Conservation (phyloP, 2,113 vertebrate species). For the Bambusicola thoracicus region DNA sequence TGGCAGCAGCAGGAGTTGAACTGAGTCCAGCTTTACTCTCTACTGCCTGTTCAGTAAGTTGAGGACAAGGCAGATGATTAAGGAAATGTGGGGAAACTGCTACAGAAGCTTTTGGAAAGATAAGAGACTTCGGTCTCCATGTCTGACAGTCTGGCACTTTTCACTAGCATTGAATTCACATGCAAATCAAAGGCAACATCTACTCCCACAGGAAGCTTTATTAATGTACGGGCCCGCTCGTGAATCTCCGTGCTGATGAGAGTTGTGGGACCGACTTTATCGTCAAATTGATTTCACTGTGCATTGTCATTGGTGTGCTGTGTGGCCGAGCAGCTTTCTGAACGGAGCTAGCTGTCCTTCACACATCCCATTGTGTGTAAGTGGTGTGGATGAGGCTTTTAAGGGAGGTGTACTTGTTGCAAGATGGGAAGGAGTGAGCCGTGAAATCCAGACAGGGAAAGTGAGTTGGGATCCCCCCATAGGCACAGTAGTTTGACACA, state of each 20-base stretch:
- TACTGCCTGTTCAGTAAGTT: slow-evolving; percentile 69
- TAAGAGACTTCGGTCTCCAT: slow-evolving; percentile 73
- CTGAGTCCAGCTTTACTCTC: slow-evolving; percentile 61
- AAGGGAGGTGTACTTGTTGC: slow-evolving; percentile 38
- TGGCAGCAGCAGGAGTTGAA: slow-evolving; percentile 66
- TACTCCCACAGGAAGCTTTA: slow-evolving; percentile 69
- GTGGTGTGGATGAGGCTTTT: not conserved
- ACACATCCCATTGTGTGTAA: not conserved
- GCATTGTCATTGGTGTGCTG: not conserved
- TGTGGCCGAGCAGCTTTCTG: not conserved
- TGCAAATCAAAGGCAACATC: slow-evolving; percentile 73
- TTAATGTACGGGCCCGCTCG: slow-evolving; percentile 65
- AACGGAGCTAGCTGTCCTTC: not conserved
- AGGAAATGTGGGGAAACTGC: slow-evolving; percentile 71
- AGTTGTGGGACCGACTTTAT: slow-evolving; percentile 54
- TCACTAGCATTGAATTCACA: slow-evolving; percentile 72
- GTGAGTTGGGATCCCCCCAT: not conserved
- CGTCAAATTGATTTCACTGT: slow-evolving; percentile 37
- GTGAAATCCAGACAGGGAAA: not conserved
- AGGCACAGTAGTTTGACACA: not conserved
- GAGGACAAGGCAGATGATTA: slow-evolving; percentile 76
- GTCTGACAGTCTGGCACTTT: slow-evolving; percentile 73
- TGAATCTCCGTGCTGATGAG: slow-evolving; percentile 37
- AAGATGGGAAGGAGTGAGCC: not conserved
- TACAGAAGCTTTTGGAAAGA: slow-evolving; percentile 73